Conservation (phyloP, 2,797 vertebrate genomes). For the Dipus sagitta region DNA sequence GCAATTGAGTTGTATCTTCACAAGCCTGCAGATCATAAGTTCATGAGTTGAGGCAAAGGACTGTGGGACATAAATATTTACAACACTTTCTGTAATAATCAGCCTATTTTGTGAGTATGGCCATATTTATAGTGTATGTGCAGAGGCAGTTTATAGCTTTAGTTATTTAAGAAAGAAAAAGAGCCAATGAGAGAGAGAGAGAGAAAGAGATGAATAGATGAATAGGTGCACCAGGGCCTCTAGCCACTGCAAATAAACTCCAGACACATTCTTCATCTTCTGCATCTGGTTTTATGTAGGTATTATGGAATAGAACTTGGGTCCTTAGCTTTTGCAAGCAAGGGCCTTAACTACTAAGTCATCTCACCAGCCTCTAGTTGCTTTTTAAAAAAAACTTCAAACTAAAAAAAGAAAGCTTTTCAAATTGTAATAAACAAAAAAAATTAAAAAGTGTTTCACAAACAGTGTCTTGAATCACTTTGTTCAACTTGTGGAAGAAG, state of each 20-base stretch:
- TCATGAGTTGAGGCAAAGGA: neutral
- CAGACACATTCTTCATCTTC: too few relatives aligned
- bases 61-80: neutral
- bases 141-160: neutral
- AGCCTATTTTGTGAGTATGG: neutral
- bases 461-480: neutral
- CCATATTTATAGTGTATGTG: neutral
- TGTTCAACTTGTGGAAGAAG: neutral
- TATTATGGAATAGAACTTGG: too few relatives aligned
- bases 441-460: neutral
- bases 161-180: neutral
- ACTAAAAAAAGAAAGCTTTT: too few relatives aligned
- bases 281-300: too few relatives aligned
- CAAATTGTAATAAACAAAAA: neutral
- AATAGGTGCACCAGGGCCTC: too few relatives aligned
- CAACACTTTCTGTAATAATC: slow-evolving; percentile 4
- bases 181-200: too few relatives aligned
- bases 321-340: too few relatives aligned
- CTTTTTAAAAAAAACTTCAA: neutral
- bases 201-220: too few relatives aligned
- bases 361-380: too few relatives aligned
- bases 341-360: too few relatives aligned
- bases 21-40: neutral
- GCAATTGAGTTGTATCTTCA: neutral
- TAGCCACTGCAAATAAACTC: too few relatives aligned